Percentiles rank a stretch among this genome's conserved stretches.
Conservation (phyloP, 2,797 vertebrate species). For the Podarcis lilfordi region DNA sequence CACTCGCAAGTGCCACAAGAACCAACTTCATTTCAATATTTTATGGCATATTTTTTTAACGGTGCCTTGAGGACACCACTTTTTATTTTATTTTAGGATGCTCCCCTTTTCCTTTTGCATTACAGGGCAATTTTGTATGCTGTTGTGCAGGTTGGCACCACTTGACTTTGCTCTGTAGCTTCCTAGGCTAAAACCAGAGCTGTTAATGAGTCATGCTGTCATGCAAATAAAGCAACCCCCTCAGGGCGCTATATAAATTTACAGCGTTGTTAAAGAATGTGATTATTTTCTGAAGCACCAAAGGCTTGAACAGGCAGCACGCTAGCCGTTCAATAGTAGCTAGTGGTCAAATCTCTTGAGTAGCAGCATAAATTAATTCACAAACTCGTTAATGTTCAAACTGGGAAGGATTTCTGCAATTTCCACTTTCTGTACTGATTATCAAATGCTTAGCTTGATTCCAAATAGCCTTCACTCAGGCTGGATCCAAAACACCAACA, state of each 20-base stretch:
- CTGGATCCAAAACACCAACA: not conserved
- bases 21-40: slow-evolving; percentile 35
- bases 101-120: slow-evolving; percentile 1
- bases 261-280: slow-evolving; percentile 21
- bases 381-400: slow-evolving; percentile 10
- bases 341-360: not conserved
- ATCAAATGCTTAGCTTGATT: not conserved
- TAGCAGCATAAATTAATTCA: not conserved
- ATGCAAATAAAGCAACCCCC: slow-evolving; percentile 2
- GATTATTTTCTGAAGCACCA: not conserved
- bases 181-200: not conserved
- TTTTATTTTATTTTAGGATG: not conserved
- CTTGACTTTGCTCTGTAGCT: not conserved
- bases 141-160: not conserved
- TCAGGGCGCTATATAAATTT: slow-evolving; percentile 6
- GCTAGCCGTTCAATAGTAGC: not conserved
- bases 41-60: slow-evolving; percentile 13
- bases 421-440: not conserved
- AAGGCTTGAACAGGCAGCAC: not conserved
- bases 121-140: slow-evolving; percentile 5
- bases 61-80: slow-evolving; percentile 23
- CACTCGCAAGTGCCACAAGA: slow-evolving; percentile 40
- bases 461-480: not conserved
- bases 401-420: fast-evolving
- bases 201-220: slow-evolving; percentile 32